These are phyloP conservation scores for Malachius bipustulatus DNA, from an alignment of 2,888 invertebrate species.

Conservation along the genomic window DNA sequence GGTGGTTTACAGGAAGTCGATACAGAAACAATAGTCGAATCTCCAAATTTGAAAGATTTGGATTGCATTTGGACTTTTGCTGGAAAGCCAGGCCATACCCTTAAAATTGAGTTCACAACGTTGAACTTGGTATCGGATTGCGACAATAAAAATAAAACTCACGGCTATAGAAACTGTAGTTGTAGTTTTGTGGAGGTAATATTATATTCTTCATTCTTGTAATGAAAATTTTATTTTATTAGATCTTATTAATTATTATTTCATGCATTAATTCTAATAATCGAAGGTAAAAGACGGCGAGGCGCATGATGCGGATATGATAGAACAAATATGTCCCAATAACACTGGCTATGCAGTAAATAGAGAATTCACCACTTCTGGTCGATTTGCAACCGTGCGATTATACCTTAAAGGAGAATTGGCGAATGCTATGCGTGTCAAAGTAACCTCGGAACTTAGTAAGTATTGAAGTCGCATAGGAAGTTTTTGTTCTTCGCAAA, in stretches of 20 bases:
- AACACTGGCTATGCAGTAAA: slow-evolving; percentile 12
- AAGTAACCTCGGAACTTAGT: slow-evolving; percentile 43
- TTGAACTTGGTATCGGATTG: slow-evolving; percentile 41
- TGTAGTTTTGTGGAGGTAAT: slow-evolving; percentile 63
- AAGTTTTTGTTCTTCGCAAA: no score
- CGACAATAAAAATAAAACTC: slow-evolving; percentile 30
- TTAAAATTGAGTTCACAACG: slow-evolving; percentile 47
- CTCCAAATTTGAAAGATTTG: slow-evolving; percentile 37
- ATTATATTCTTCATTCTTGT: slow-evolving; percentile 4
- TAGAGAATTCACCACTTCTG: slow-evolving; percentile 43
- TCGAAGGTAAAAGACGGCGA: slow-evolving; percentile 63
- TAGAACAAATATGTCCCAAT: slow-evolving; percentile 54
- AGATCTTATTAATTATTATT: slow-evolving; percentile 5
- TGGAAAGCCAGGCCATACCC: slow-evolving; percentile 46
- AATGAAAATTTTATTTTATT: slow-evolving; percentile 8
- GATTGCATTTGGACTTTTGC: slow-evolving; percentile 66
- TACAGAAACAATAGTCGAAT: slow-evolving; percentile 27
- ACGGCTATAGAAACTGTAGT: slow-evolving; percentile 42
- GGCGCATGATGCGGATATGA: slow-evolving; percentile 50
- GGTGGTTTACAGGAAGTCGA: slow-evolving; percentile 54
- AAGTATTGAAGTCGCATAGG: slow-evolving; percentile 28
- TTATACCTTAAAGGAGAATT: slow-evolving; percentile 41
- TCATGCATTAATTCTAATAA: slow-evolving; percentile 15
- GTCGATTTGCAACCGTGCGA: slow-evolving; percentile 50
- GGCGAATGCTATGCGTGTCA: slow-evolving; percentile 53